Conservation (phyloP, 2,113 vertebrate species). For the Cinclus cinclus region DNA sequence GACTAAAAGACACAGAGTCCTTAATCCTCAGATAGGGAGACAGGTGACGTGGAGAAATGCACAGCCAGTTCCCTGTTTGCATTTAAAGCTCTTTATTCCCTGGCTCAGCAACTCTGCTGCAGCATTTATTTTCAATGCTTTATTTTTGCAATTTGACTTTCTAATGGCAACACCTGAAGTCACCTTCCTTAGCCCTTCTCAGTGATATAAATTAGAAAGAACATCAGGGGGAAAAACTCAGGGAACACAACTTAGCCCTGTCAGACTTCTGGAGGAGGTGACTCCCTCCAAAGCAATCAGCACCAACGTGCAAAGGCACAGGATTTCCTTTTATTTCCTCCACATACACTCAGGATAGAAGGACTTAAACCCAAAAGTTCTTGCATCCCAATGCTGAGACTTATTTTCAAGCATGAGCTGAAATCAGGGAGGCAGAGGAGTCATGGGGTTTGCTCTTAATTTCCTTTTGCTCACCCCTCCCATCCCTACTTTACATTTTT, state of each 20-base stretch:
- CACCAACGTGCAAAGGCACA: background rate
- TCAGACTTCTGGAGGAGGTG: background rate
- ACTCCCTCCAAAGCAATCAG: background rate
- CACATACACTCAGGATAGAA: background rate
- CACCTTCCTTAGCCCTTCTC: constrained; percentile 40
- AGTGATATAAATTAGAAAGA: background rate
- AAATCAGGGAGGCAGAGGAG: background rate
- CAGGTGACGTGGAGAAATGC: background rate
- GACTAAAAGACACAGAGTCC: background rate
- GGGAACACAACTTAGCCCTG: background rate
- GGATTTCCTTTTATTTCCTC: background rate
- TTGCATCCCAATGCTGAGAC: background rate
- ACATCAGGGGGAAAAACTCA: background rate
- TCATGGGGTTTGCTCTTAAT: background rate
- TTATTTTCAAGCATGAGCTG: background rate
- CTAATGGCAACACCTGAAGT: constrained; percentile 22
- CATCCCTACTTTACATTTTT: background rate
- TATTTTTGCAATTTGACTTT: constrained; percentile 36
- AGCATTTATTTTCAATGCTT: constrained; percentile 38
- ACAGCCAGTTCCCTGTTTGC: background rate
- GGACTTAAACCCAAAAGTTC: background rate
- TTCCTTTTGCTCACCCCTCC: background rate
- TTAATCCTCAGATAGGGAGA: constrained; percentile 14
- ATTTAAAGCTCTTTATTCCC: constrained; percentile 44
- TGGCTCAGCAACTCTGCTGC: constrained; percentile 13